Evolutionary conservation across 2,888 invertebrate genomes (phyloP), one percentile per base, ranked within the genome.

Genomic region (Rotaria macrura): DNA sequence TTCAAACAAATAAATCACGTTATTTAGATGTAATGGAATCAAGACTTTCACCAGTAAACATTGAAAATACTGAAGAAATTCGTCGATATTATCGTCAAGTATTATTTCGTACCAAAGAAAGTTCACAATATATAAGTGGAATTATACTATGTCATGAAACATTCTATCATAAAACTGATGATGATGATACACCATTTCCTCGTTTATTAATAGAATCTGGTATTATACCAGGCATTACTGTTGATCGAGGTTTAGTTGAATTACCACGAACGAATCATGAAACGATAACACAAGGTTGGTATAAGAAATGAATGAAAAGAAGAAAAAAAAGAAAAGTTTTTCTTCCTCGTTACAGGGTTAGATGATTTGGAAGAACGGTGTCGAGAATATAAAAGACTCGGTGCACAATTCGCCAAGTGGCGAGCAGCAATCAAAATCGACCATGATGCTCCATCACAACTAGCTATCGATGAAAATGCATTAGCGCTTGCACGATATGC

Each of bases 391-490:
- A 96, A 96, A 92, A 95, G 96, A 92, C 95, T 95, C 89, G 96
- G 96, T 83, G 97, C 96, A 91, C 95, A 96, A 90, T 98, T 98
- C 92, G 97, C 97, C 90, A 98, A 98, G 92, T 98, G 97, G 97
- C 49, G 49, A 49, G 49, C 49, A 12, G 49, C 17, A 14, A 49
- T 49, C 4, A 49, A 12, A 12, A 49, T 49, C 17, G 14, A 17
- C 17, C 49, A 12, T 49, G 3, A 49, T 49, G 17, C 17, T 14
- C 49, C 49, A 49, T 49, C 49, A 49, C 49, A 49, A 49, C 17
- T 49, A 49, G 14, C 49, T 49, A 49, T 49, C 14, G 88, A 95
- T 90, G 97, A 97, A 92, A 97, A 97, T 91, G 97, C 97, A 87
- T 97, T 96, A 89, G 97, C 97, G 0, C 92, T 98, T 89, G 98